Evolutionary conservation across 2,888 invertebrate genomes (phyloP), one percentile per base, ranked within the genome.

Genomic region (Idaea straminata): DNA sequence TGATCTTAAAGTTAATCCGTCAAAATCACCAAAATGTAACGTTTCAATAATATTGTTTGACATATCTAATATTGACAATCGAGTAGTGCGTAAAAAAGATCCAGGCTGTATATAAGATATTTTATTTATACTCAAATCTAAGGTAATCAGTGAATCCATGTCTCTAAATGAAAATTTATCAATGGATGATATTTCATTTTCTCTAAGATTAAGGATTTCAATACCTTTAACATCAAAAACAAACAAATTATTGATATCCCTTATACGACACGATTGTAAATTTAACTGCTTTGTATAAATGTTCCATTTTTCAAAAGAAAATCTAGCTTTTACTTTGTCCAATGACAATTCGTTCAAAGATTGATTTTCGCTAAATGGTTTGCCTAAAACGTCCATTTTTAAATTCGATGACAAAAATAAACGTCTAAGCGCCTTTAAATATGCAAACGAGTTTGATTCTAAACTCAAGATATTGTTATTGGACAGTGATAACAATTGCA

Each of bases 51-150:
- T 63, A 66, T 76, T 76, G 36, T 61, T 63, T 61, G 61, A 63
- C 35, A 76, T 69, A 59, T 69, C 66, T 34, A 77, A 57, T 34
- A 47, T 61, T 57, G 59, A 67, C 3, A 77, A 62, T 15, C 59
- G 61, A 63, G 59, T 69, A 5, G 70, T 64, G 15, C 72, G 58
- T 6, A 68, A 57, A 66, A 77, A 77, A 6, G 74, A 65, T 2
- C 77, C 77, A 35, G 77, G 77, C 64, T 77, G 75, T 63, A 77
- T 74, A 15, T 57, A 67, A 35, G 62, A 62, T 61, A 77, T 74
- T 59, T 59, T 62, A 64, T 77, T 77, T 10, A 61, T 68, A 67
- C 77, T 75, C 58, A 77, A 64, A 67, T 77, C 75, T 13, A 77
- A 66, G 5, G 38, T 62, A 6, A 64, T 59, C 2, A 77, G 66